Percentiles rank a stretch among this genome's conserved stretches.
These are phyloP conservation scores for Camponotus floridanus DNA, from an alignment of 1,140 invertebrate species.

Conservation along the genomic window DNA sequence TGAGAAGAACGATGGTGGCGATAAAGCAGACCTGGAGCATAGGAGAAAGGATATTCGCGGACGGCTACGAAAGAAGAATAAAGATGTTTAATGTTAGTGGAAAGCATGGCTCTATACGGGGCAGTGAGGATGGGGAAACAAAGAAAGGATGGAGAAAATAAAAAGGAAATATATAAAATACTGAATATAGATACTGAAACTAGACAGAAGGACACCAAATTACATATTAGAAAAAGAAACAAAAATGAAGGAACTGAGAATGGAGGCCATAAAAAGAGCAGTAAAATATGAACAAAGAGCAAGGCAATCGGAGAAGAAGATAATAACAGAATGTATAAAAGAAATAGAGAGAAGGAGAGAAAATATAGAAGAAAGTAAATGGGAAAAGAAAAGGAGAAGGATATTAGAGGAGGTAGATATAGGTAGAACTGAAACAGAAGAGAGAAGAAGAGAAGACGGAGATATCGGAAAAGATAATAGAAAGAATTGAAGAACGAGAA, in stretches of 20 bases:
- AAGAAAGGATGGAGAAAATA: no score
- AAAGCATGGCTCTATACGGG: background rate
- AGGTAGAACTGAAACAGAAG: no score
- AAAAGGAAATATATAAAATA: background rate
- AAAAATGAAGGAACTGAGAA: background rate
- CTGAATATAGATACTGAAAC: background rate
- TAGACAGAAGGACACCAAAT: slow-evolving; percentile 8
- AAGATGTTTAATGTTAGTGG: background rate
- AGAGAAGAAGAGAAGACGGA: no score
- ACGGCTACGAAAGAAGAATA: no score
- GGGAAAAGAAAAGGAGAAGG: no score
- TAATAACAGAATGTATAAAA: no score
- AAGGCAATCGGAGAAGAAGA: background rate
- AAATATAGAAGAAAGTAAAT: no score
- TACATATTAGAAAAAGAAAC: background rate
- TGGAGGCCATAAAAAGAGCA: background rate
- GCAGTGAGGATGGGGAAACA: background rate
- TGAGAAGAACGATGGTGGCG: no score
- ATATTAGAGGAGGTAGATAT: no score
- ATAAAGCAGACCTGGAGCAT: background rate
- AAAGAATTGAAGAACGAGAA: no score
- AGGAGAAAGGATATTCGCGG: background rate
- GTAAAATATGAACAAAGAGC: background rate
- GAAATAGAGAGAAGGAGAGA: no score
- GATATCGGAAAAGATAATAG: no score